A percentile compares a stretch with the other conserved stretches of the same genome.
These are phyloP conservation scores for Drosophila nr. fundita DNA, from an alignment of 2,888 invertebrate genomes.

Conservation along the genomic window DNA sequence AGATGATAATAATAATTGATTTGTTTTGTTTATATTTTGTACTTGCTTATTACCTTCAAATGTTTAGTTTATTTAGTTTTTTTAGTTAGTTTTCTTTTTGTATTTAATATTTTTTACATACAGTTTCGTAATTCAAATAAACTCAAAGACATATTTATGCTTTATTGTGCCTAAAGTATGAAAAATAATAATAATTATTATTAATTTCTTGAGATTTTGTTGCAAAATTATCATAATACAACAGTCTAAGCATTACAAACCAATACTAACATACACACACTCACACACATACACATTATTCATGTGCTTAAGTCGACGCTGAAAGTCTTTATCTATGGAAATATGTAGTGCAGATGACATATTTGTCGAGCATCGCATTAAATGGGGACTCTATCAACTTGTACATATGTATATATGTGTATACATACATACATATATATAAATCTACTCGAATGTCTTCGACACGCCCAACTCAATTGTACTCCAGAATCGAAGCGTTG, in stretches of 20 bases:
- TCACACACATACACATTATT: neutral
- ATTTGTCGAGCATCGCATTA: constrained; percentile 47
- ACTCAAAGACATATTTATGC: too few species aligned
- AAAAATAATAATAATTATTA: neutral
- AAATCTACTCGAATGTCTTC: constrained; percentile 54
- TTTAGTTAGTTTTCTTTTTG: too few species aligned
- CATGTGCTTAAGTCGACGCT: neutral
- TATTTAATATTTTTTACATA: neutral
- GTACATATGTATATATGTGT: neutral
- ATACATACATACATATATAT: neutral
- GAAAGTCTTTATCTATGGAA: constrained; percentile 47
- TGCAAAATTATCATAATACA: constrained; percentile 16
- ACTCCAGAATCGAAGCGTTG: constrained; percentile 39
- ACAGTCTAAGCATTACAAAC: neutral
- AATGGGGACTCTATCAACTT: constrained; percentile 10
- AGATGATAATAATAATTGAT: neutral
- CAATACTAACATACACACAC: neutral
- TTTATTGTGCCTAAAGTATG: neutral
- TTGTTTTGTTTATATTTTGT: neutral
- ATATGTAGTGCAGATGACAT: constrained; percentile 66
- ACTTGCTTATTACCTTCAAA: neutral
- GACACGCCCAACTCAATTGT: constrained; percentile 69
- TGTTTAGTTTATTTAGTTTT: too few species aligned
- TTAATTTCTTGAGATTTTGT: neutral
- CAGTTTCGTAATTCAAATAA: neutral